Conservation (phyloP, 2,113 vertebrate genomes). For the Climacteris rufus region DNA sequence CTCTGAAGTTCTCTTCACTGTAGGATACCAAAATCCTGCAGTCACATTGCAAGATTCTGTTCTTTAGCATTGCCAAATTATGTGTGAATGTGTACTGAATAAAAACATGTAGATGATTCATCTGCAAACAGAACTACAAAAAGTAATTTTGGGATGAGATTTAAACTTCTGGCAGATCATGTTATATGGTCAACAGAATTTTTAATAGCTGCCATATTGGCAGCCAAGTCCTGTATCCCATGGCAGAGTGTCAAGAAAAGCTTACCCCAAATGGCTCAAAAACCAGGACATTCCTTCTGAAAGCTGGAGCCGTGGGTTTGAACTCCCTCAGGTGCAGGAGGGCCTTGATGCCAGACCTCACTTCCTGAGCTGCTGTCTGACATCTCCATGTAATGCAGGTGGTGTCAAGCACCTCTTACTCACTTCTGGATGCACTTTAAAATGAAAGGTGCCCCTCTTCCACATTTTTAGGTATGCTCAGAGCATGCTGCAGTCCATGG, state of each 20-base stretch:
- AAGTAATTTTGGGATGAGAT: background rate
- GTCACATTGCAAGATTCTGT: background rate
- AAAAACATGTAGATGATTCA: background rate
- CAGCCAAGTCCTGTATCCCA: background rate
- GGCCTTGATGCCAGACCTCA: background rate
- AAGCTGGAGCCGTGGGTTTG: background rate
- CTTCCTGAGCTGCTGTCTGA: background rate
- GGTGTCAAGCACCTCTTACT: background rate
- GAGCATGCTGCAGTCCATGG: background rate
- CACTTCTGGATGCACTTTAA: background rate
- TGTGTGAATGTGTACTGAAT: background rate
- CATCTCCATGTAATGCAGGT: background rate
- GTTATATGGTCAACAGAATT: background rate
- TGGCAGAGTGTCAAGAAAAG: background rate
- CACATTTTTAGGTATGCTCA: background rate
- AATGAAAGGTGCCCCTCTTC: background rate
- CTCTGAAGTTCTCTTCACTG: background rate
- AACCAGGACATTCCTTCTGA: background rate
- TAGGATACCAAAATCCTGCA: background rate
- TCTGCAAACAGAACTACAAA: background rate
- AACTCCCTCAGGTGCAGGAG: background rate
- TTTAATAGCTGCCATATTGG: background rate
- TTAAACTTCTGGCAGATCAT: background rate
- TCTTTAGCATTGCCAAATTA: background rate
- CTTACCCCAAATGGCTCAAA: background rate